These are phyloP conservation scores for Sphyrna mokarran DNA, from an alignment of 2,113 vertebrate genomes.

Conservation along the genomic window DNA sequence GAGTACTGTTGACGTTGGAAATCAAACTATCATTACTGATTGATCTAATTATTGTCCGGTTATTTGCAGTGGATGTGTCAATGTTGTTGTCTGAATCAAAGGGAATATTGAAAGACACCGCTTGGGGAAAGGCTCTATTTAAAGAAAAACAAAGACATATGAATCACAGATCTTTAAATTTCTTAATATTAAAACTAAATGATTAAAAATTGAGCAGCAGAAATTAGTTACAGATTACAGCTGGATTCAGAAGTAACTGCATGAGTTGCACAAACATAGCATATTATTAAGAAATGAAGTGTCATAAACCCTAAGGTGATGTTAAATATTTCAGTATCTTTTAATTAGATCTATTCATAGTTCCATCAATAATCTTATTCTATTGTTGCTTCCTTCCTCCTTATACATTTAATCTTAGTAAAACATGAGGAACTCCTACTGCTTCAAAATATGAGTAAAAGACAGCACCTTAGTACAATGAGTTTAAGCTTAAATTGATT, in stretches of 20 bases:
- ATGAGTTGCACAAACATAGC: not conserved
- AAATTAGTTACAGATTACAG: not conserved
- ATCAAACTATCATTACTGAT: conserved; percentile 84
- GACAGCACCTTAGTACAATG: no score
- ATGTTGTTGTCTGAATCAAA: conserved; percentile 76
- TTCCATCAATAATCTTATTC: not conserved
- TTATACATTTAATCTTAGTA: not conserved
- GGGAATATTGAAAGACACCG: conserved; percentile 93
- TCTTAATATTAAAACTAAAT: not conserved
- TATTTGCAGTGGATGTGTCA: conserved; percentile 51
- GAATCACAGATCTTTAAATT: not conserved
- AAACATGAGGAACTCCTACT: not conserved
- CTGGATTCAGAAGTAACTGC: not conserved
- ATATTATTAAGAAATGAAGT: not conserved
- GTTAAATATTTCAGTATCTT: not conserved
- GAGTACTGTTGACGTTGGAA: conserved; percentile 61
- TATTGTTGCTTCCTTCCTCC: not conserved
- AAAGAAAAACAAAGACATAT: conserved; percentile 40
- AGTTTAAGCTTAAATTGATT: no score
- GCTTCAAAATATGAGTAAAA: not conserved
- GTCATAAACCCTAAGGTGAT: not conserved
- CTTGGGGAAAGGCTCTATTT: conserved; percentile 79
- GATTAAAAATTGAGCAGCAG: not conserved
- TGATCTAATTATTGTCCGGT: conserved; percentile 74
- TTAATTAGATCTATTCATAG: not conserved